Percentiles rank a stretch among this genome's conserved stretches.
These are phyloP conservation scores for Geotrupes spiniger DNA, from an alignment of 2,888 invertebrate genomes.

Conservation along the genomic window DNA sequence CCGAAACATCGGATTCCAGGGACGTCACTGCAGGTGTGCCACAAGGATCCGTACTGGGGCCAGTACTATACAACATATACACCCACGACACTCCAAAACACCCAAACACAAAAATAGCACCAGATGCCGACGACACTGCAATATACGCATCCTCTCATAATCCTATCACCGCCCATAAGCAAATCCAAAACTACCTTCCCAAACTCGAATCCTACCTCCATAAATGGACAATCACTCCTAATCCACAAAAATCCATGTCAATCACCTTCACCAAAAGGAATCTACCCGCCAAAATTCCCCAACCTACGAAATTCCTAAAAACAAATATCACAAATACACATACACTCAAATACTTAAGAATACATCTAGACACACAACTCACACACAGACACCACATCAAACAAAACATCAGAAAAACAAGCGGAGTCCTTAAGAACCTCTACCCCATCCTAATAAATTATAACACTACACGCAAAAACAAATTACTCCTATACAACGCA, in stretches of 20 bases:
- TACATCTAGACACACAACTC: not conserved
- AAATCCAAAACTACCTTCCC: not conserved
- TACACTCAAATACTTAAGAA: not conserved
- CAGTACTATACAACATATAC: too few relatives aligned
- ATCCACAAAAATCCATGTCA: too few relatives aligned
- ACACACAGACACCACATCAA: too few relatives aligned
- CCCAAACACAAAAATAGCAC: not conserved
- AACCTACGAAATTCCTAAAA: not conserved
- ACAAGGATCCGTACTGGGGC: too few relatives aligned
- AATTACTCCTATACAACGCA: too few relatives aligned
- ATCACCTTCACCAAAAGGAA: not conserved
- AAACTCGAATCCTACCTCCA: not conserved
- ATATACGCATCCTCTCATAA: not conserved
- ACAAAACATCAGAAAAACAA: too few relatives aligned
- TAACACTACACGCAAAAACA: too few relatives aligned
- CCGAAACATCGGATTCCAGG: conserved; percentile 6
- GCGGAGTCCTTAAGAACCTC: too few relatives aligned
- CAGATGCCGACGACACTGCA: too few relatives aligned
- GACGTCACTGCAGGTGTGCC: conserved; percentile 23
- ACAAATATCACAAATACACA: not conserved
- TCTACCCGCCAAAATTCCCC: not conserved
- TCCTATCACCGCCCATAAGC: not conserved
- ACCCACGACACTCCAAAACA: not conserved
- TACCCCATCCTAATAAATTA: too few relatives aligned
- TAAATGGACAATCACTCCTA: too few relatives aligned